A percentile compares a stretch with the other conserved stretches of the same genome.
phyloP scores from a whole-genome alignment of 2,113 vertebrate species.

The Centropristis striata region DNA sequence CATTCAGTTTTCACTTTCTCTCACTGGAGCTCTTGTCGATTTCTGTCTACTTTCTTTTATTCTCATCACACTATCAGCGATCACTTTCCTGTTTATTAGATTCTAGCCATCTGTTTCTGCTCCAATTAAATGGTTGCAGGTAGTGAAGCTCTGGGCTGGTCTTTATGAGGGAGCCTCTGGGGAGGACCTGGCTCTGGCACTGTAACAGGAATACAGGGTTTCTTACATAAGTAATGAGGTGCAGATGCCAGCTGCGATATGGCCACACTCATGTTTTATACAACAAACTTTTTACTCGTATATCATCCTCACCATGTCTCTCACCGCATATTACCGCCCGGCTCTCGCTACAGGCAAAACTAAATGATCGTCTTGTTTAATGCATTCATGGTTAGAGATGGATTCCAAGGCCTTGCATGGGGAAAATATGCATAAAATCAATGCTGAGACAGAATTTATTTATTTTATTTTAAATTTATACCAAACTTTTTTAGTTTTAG shows the following conservation, averaged over 20 bases:
- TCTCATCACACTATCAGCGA: conserved; percentile 14
- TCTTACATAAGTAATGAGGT: conserved; percentile 80
- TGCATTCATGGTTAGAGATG: background rate
- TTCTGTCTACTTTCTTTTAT: conserved; percentile 8
- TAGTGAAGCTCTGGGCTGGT: conserved; percentile 44
- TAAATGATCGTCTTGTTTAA: conserved; percentile 33
- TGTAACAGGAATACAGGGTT: conserved; percentile 62
- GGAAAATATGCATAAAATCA: background rate
- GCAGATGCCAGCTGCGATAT: conserved; percentile 72
- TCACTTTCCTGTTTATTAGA: conserved; percentile 46
- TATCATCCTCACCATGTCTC: conserved; percentile 48
- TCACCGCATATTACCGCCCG: conserved; percentile 1
- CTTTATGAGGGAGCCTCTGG: conserved; percentile 54
- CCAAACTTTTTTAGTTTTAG: conserved; percentile 10
- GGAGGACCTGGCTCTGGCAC: conserved; percentile 58
- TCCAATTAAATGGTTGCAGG: conserved; percentile 65
- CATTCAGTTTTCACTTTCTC: conserved; percentile 27
- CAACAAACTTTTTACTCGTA: conserved; percentile 61
- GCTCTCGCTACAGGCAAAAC: conserved; percentile 14
- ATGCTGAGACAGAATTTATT: background rate
- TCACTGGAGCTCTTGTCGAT: conserved; percentile 10
- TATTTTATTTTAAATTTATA: conserved; percentile 12
- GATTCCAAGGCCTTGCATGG: background rate
- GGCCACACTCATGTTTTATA: conserved; percentile 74
- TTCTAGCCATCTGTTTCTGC: conserved; percentile 63